Percentiles rank a stretch among this genome's conserved stretches.
Evolutionary conservation across 2,113 vertebrate species (phyloP).

Genomic region (Holacanthus passer): DNA sequence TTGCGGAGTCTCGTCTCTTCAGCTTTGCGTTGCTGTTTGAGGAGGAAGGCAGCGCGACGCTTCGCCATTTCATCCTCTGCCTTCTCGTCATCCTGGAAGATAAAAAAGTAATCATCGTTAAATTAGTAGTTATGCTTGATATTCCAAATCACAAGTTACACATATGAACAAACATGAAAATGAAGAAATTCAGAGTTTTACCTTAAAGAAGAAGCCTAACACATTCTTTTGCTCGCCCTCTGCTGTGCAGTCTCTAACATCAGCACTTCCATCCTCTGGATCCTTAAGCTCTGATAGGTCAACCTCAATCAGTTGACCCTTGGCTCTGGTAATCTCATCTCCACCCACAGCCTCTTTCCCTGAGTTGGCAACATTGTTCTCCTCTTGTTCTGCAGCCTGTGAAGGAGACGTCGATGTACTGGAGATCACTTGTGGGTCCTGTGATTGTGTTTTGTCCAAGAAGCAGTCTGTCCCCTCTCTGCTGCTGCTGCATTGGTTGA

Average conservation of each 20-base stretch:
- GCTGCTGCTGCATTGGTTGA: conserved; percentile 72
- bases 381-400: conserved; percentile 51
- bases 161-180: not conserved
- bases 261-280: conserved; percentile 79
- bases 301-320: conserved; percentile 92
- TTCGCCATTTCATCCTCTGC: conserved; percentile 95
- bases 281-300: conserved; percentile 90
- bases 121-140: not conserved
- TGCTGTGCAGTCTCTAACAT: conserved; percentile 65
- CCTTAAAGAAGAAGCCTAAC: conserved; percentile 98
- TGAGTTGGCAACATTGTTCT: conserved; percentile 58
- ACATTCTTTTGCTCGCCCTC: conserved; percentile 91
- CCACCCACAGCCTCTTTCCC: conserved; percentile 78
- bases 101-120: not conserved
- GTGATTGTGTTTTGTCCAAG: conserved; percentile 70
- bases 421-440: conserved; percentile 72
- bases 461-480: conserved; percentile 50
- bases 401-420: conserved; percentile 3
- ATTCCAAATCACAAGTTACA: not conserved
- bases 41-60: conserved; percentile 92
- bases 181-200: conserved; percentile 60
- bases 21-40: conserved; percentile 96
- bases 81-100: conserved; percentile 92
- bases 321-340: conserved; percentile 84
- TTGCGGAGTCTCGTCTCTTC: conserved; percentile 92